Evolutionary conservation across 2,113 vertebrate species (phyloP), one percentile per base, ranked within the genome.

Genomic region (Mungos mungo): DNA sequence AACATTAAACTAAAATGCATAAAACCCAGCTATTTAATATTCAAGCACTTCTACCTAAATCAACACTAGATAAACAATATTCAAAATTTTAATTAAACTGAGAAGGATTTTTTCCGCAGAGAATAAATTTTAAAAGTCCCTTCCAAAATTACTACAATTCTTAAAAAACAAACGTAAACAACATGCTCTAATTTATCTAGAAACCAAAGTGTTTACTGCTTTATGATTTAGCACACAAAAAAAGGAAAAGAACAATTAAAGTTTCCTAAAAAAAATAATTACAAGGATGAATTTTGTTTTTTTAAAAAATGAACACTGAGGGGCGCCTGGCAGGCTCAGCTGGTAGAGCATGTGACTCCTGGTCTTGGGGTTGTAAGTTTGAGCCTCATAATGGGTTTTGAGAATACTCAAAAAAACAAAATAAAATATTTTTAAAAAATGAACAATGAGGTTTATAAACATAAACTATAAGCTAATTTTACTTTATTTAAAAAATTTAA

Each of bases 11-110:
- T 57, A 38, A 88, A 90, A 86, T 86, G 77, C 65, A 84, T 29
- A 95, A 87, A 93, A 21, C 25, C 16, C 57, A 95, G 35, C 9
- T 93, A 63, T 60, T n/a, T 25, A 60, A 60, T 8, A 68, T n/a
- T 57, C 7, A 84, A 54, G 1, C 15, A n/a, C 38, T 54, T 92
- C 72, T 38, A 1, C 45, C 60, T 76, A 87, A 90, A 63, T 41
- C n/a, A 79, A 96, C n/a, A 86, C 35, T 10, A 92, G 5, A 88
- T 57, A 83, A 81, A 45, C 14, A 80, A 66, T 86, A 95, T 50
- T 91, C 2, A 86, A 94, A 97, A 92, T 68, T 19, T 33, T 92
- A 86, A 89, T 25, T 86, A 97, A 87, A 83, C 63, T 63, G 52
- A 83, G 21, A 93, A 68, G 57, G 7, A 87, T 54, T 92, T 74